phyloP scores from a whole-genome alignment of 2,113 vertebrate species.

The Penelope pileata region DNA sequence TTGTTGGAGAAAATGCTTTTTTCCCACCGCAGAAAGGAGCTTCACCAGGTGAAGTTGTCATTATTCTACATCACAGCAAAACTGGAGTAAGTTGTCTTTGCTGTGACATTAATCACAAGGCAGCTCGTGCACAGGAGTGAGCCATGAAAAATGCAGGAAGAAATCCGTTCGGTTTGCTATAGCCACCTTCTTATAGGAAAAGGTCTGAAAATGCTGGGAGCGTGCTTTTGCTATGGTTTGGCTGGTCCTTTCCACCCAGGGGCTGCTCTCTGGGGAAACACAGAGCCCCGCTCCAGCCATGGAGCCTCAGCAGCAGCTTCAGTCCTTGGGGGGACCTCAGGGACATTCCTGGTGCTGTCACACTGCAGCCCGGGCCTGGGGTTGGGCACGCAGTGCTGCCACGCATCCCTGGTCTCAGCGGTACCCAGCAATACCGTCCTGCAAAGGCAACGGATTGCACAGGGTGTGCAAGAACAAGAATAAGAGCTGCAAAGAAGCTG shows the following conservation, averaged over 20 bases:
- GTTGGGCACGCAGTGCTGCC: neutral
- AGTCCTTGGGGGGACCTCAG: neutral
- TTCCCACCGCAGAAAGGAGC: neutral
- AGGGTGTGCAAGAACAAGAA: neutral
- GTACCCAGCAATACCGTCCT: neutral
- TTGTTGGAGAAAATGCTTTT: neutral
- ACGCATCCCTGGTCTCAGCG: neutral
- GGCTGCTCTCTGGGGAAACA: neutral
- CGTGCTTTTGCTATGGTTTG: neutral
- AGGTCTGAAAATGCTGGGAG: neutral
- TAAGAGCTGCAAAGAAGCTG: neutral
- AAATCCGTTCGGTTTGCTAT: neutral
- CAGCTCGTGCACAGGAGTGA: neutral
- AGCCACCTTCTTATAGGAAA: neutral
- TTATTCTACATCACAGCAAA: neutral
- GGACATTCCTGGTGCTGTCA: neutral
- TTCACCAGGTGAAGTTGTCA: neutral
- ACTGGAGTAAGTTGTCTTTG: neutral
- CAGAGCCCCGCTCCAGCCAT: fast-evolving
- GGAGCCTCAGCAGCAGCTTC: neutral
- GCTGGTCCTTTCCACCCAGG: neutral
- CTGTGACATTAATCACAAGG: neutral
- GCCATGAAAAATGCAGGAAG: neutral
- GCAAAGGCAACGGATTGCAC: neutral
- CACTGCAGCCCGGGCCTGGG: neutral